These are phyloP conservation scores for Bradypodion ventrale DNA, from an alignment of 2,797 vertebrate genomes.

Conservation along the genomic window DNA sequence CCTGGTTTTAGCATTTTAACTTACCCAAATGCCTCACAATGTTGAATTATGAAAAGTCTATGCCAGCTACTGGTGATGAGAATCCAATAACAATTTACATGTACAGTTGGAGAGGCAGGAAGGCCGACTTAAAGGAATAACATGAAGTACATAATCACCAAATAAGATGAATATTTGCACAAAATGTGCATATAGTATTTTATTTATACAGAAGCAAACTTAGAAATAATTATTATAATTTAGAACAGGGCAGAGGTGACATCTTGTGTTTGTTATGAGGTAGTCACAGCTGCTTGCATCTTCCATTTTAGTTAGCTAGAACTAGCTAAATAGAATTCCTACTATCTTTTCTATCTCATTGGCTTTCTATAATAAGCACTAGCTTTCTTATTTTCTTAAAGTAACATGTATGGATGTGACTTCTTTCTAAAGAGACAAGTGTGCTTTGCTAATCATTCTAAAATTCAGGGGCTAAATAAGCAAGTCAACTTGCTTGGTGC, in stretches of 20 bases:
- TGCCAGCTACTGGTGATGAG: neutral
- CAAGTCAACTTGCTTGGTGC: too few relatives aligned
- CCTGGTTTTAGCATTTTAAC: neutral
- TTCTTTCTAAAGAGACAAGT: too few relatives aligned
- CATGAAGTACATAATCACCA: neutral
- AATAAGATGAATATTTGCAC: neutral
- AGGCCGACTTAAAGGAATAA: neutral
- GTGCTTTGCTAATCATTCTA: too few relatives aligned
- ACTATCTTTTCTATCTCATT: too few relatives aligned
- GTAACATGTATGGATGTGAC: too few relatives aligned
- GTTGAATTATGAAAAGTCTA: neutral
- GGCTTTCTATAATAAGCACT: too few relatives aligned
- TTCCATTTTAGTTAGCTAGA: too few relatives aligned
- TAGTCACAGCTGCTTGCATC: too few relatives aligned
- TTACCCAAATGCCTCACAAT: neutral
- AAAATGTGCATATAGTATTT: neutral
- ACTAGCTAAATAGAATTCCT: too few relatives aligned
- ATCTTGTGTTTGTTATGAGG: neutral
- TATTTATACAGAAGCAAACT: neutral
- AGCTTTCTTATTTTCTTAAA: too few relatives aligned
- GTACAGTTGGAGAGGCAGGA: neutral
- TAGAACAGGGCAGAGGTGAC: neutral
- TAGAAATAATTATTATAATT: neutral
- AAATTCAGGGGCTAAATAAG: too few relatives aligned
- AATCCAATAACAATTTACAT: neutral